Evolutionary conservation across 2,797 vertebrate species (phyloP).

Genomic region (Mus minutoides): DNA sequence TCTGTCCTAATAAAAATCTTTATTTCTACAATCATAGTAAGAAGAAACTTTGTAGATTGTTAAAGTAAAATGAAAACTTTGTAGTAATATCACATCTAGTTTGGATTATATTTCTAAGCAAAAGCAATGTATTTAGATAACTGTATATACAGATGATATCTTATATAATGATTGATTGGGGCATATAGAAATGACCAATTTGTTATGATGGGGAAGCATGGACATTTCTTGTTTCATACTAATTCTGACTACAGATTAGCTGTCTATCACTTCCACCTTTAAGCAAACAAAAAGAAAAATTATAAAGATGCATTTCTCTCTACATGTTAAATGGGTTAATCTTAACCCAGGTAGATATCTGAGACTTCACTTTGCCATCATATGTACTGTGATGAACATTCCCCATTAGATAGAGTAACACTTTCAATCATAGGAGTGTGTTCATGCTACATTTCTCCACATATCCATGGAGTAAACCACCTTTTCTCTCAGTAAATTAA

Average conservation of each 20-base stretch:
- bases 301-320: neutral
- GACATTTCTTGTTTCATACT: neutral
- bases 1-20: neutral
- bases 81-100: neutral
- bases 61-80: conserved; percentile 1
- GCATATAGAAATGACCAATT: neutral
- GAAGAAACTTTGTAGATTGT: neutral
- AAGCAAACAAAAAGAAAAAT: neutral
- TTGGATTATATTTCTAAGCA: neutral
- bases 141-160: neutral
- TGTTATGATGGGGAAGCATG: neutral
- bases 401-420: fast-evolving
- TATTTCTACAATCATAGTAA: conserved; percentile 5
- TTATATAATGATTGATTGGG: neutral
- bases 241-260: neutral
- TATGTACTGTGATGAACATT: neutral
- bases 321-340: neutral
- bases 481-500: neutral
- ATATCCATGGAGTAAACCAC: neutral
- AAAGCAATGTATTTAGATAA: neutral
- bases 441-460: neutral
- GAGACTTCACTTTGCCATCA: neutral
- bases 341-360: neutral
- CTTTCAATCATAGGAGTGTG: neutral
- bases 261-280: neutral